Conservation (phyloP, 2,797 vertebrate species). For the Orientallactaga sibirica region DNA sequence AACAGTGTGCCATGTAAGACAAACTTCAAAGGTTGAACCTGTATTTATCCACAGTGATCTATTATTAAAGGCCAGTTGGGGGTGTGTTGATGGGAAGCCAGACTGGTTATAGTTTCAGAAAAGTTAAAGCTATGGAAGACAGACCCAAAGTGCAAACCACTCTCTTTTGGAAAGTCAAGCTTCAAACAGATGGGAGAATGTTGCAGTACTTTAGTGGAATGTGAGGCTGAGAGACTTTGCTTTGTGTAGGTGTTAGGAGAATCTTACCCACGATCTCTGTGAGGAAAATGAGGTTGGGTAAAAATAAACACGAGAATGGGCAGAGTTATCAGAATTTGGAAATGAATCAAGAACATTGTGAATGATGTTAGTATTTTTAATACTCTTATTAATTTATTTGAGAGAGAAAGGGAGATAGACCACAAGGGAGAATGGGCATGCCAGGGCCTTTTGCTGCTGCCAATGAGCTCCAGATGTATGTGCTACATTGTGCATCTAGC, state of each 20-base stretch:
- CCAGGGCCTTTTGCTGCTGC: too few species aligned
- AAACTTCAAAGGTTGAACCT: constrained; percentile 44
- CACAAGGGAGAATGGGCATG: too few species aligned
- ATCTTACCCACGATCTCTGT: not conserved
- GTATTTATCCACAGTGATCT: constrained; percentile 25
- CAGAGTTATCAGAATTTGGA: constrained; percentile 9
- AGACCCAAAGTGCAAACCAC: not conserved
- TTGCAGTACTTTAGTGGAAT: not conserved
- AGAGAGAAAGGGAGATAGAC: too few species aligned
- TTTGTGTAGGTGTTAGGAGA: constrained; percentile 8
- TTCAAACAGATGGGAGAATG: constrained; percentile 37
- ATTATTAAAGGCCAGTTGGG: not conserved
- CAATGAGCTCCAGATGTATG: too few species aligned
- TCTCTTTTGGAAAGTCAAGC: constrained; percentile 9
- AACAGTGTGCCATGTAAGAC: not conserved
- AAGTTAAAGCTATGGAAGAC: not conserved
- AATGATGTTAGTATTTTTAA: constrained; percentile 31
- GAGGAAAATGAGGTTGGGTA: constrained; percentile 31
- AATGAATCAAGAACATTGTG: constrained; percentile 24
- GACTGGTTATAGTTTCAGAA: not conserved
- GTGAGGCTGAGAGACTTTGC: not conserved
- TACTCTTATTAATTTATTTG: too few species aligned
- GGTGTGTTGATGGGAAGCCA: not conserved
- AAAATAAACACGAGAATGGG: constrained; percentile 38
- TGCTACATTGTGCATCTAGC: too few species aligned